Percentiles rank a stretch among this genome's conserved stretches.
Conservation (phyloP, 2,797 vertebrate species). For the Crocodylus rhombifer region DNA sequence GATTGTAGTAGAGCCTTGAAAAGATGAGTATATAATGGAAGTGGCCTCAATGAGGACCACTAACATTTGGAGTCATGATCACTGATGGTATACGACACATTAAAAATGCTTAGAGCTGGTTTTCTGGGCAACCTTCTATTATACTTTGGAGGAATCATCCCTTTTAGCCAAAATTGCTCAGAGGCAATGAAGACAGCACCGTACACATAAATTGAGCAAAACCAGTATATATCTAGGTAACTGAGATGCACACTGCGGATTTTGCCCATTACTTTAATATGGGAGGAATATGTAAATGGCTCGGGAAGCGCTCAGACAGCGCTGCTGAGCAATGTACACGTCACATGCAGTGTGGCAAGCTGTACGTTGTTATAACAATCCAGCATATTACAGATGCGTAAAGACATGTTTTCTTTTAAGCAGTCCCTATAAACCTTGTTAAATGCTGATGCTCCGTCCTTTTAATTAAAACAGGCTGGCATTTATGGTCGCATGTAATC, state of each 20-base stretch:
- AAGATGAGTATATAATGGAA: not conserved
- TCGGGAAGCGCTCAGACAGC: fast-evolving
- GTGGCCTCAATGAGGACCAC: not conserved
- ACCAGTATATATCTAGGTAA: not conserved
- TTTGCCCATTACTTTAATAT: not conserved
- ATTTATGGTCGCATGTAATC: conserved; percentile 82
- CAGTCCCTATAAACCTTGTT: conserved; percentile 83
- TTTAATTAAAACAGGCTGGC: conserved; percentile 91
- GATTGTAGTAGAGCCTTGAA: not conserved
- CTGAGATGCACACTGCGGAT: not conserved
- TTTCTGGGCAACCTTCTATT: not conserved
- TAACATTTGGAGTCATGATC: not conserved
- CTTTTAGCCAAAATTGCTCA: not conserved
- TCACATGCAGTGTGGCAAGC: fast-evolving
- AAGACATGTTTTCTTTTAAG: not conserved
- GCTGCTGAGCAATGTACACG: not conserved
- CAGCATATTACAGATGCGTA: not conserved
- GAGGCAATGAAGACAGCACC: not conserved
- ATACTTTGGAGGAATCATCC: not conserved
- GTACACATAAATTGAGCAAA: not conserved
- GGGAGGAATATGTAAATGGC: not conserved
- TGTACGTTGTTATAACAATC: fast-evolving
- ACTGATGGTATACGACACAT: not conserved
- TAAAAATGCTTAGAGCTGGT: not conserved
- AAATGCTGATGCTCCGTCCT: conserved; percentile 85